Evolutionary conservation across 2,113 vertebrate genomes (phyloP).

Genomic region (Machaerirhynchus nigripectus): DNA sequence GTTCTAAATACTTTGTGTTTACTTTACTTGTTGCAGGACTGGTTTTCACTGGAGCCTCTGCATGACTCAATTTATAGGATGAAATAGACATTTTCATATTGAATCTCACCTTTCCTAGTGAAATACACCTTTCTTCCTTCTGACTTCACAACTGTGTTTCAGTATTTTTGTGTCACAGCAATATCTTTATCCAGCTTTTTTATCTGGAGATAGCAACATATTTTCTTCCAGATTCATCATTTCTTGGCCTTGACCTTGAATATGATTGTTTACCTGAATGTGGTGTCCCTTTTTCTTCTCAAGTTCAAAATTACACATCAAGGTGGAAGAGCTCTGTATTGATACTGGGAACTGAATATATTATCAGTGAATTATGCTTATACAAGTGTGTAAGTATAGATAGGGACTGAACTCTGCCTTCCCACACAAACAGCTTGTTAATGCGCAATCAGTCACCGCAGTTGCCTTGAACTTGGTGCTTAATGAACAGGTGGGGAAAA

Average conservation of each 20-base stretch:
- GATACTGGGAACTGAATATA: slow-evolving; percentile 61
- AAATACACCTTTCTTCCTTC: neutral
- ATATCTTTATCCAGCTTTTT: neutral
- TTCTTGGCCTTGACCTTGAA: slow-evolving; percentile 50
- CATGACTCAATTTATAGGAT: neutral
- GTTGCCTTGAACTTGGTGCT: slow-evolving; percentile 72
- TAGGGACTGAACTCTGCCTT: slow-evolving; percentile 53
- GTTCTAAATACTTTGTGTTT: rapidly evolving
- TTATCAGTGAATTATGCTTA: slow-evolving; percentile 59
- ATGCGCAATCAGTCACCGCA: slow-evolving; percentile 72
- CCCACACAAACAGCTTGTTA: slow-evolving; percentile 73
- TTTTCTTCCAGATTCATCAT: neutral
- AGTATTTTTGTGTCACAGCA: neutral
- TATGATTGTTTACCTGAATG: slow-evolving; percentile 55
- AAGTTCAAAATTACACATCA: slow-evolving; percentile 57
- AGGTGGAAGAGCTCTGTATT: slow-evolving; percentile 26
- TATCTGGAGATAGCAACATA: neutral
- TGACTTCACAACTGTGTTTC: neutral
- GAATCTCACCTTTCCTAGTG: neutral
- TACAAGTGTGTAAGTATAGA: slow-evolving; percentile 54
- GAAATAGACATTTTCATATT: neutral
- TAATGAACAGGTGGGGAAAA: slow-evolving; percentile 82
- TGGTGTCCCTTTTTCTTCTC: slow-evolving; percentile 30
- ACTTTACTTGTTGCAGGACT: neutral
- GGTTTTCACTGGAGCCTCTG: neutral